These are phyloP conservation scores for Fundulus diaphanus DNA, from an alignment of 2,797 vertebrate species.

Conservation along the genomic window DNA sequence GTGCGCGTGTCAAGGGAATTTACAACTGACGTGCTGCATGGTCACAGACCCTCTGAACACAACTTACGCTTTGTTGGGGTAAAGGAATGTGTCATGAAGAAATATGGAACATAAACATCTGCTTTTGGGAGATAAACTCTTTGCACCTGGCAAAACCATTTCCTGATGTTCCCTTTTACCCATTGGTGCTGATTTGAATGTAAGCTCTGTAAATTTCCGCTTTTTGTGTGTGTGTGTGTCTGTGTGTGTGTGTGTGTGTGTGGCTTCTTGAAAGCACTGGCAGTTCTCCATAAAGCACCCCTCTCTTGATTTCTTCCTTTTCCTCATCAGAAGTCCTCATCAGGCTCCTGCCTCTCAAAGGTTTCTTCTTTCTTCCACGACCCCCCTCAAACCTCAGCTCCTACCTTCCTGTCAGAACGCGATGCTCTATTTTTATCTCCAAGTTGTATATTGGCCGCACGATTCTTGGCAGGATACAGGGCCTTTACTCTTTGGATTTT, in stretches of 20 bases:
- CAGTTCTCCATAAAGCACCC: constrained; percentile 3
- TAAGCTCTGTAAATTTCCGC: constrained; percentile 17
- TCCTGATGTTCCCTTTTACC: constrained; percentile 29
- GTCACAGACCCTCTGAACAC: constrained; percentile 2
- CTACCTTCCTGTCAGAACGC: constrained; percentile 16
- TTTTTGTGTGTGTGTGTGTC: constrained; percentile 6
- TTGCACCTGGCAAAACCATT: constrained; percentile 42
- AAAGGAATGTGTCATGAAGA: constrained; percentile 52
- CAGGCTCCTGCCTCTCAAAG: constrained; percentile 13
- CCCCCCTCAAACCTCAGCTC: constrained; percentile 14
- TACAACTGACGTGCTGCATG: neutral
- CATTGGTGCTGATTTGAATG: constrained; percentile 33
- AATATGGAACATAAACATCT: constrained; percentile 67
- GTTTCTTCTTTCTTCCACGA: neutral
- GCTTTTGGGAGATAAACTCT: constrained; percentile 75
- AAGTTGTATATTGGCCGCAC: constrained; percentile 1
- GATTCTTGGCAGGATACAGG: constrained; percentile 14
- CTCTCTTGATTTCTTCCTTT: constrained; percentile 7
- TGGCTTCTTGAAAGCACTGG: constrained; percentile 21
- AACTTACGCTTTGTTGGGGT: constrained; percentile 41
- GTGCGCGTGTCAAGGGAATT: neutral
- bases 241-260: constrained; percentile 16
- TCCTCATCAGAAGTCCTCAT: constrained; percentile 7
- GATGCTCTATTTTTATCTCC: constrained; percentile 14
- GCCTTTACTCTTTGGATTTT: constrained; percentile 16